Evolutionary conservation across 2,888 invertebrate species (phyloP).

Genomic region (Idaea biselata): DNA sequence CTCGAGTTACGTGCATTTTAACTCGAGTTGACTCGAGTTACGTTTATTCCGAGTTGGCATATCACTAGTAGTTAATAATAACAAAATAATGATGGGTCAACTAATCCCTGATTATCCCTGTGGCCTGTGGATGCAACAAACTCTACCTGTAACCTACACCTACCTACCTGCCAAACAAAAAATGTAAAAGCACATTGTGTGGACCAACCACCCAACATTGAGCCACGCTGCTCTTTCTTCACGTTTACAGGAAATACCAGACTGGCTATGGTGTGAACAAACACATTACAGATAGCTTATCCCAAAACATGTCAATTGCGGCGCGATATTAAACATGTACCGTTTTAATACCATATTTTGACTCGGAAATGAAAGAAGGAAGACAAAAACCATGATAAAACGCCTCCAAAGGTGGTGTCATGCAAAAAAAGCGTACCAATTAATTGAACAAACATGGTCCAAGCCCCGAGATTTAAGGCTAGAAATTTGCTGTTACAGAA

Average conservation of each 20-base stretch:
- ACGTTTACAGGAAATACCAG: neutral
- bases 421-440: constrained; percentile 67
- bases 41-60: too few relatives aligned
- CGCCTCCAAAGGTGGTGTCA: constrained; percentile 66
- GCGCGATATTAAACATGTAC: neutral
- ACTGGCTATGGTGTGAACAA: neutral
- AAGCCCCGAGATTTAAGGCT: constrained; percentile 12
- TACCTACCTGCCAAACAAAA: neutral
- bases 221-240: constrained; percentile 2
- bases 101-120: too few relatives aligned
- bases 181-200: neutral
- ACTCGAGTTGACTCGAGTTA: too few relatives aligned
- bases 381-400: constrained; percentile 44
- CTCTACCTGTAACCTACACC: neutral
- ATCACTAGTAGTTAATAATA: too few relatives aligned
- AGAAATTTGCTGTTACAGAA: constrained; percentile 31
- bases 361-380: constrained; percentile 28
- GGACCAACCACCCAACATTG: neutral
- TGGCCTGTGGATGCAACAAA: neutral
- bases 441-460: constrained; percentile 20
- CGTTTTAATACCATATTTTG: neutral
- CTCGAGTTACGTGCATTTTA: too few relatives aligned
- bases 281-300: neutral
- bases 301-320: neutral
- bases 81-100: too few relatives aligned